Percentiles rank a stretch among this genome's conserved stretches.
These are phyloP conservation scores for Fragum sueziense DNA, from an alignment of 2,888 invertebrate genomes.

Conservation along the genomic window DNA sequence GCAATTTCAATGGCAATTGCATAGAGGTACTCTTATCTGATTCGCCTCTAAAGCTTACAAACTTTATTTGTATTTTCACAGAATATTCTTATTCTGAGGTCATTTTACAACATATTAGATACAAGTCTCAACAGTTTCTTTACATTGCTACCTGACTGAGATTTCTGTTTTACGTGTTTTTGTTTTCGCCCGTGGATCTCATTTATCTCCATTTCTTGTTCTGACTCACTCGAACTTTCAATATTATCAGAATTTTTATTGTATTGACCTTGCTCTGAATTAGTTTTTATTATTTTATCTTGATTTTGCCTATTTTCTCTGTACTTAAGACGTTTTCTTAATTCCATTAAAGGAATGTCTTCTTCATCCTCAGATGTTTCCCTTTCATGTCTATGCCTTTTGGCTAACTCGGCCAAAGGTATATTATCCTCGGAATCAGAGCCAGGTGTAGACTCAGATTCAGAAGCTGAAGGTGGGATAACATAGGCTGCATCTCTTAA, in stretches of 20 bases:
- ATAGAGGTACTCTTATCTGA: no score
- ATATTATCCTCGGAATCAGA: background rate
- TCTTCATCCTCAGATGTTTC: constrained; percentile 36
- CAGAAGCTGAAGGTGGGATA: constrained; percentile 14
- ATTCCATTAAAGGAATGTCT: constrained; percentile 45
- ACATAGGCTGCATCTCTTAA: constrained; percentile 3
- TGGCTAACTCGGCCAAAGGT: background rate
- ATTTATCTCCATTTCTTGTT: no score
- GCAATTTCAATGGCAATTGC: no score
- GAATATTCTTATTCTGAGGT: background rate
- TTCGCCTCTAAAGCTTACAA: no score
- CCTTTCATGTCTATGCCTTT: constrained; percentile 7
- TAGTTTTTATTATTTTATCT: background rate
- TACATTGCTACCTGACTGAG: no score
- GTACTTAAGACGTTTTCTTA: constrained; percentile 14
- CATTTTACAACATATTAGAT: background rate
- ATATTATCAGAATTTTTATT: no score
- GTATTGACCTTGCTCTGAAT: background rate
- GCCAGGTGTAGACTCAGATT: constrained; percentile 14
- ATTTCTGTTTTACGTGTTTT: no score
- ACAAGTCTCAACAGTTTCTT: background rate
- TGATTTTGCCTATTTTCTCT: background rate
- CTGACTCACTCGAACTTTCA: no score
- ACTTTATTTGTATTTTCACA: no score
- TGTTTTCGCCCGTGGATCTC: no score